Conservation (phyloP, 2,113 vertebrate genomes). For the Hirundichthys speculiger region DNA sequence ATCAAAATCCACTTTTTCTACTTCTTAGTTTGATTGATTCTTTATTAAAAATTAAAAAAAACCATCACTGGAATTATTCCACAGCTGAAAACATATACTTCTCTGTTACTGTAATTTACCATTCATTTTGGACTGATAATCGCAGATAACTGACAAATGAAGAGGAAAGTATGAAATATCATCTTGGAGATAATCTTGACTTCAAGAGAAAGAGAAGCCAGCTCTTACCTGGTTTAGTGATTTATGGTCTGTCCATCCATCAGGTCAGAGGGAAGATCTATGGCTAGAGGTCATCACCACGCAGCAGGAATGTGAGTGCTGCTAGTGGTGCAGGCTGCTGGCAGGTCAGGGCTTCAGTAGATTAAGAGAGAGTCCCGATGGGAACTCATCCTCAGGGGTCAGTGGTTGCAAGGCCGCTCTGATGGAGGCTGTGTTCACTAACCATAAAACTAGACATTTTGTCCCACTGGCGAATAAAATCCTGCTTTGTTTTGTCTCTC, state of each 20-base stretch:
- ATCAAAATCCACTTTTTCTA: not conserved
- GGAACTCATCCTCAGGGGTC: slow-evolving; percentile 44
- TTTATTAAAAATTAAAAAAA: no score
- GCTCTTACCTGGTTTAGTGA: slow-evolving; percentile 3
- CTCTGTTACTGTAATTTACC: not conserved
- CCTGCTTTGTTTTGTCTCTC: slow-evolving; percentile 39
- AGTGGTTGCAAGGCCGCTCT: slow-evolving; percentile 39
- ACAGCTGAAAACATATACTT: not conserved
- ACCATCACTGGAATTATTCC: not conserved
- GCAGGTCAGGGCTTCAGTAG: slow-evolving; percentile 33
- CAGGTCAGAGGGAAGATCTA: slow-evolving; percentile 10
- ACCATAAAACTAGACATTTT: slow-evolving; percentile 8
- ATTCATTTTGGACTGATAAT: not conserved
- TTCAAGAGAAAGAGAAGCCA: not conserved
- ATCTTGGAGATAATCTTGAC: not conserved
- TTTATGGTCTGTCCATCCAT: slow-evolving; percentile 16
- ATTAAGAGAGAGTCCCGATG: slow-evolving; percentile 16
- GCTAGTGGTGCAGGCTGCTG: slow-evolving; percentile 20
- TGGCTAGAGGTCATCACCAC: slow-evolving; percentile 49
- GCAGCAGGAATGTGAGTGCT: slow-evolving; percentile 23
- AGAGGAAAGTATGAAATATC: not conserved
- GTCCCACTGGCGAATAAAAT: slow-evolving; percentile 7
- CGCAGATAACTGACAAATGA: not conserved
- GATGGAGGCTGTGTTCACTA: slow-evolving; percentile 28
- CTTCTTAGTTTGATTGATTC: not conserved